Percentiles rank a stretch among this genome's conserved stretches.
Conservation (phyloP, 2,113 vertebrate species). For the Fulica atra region DNA sequence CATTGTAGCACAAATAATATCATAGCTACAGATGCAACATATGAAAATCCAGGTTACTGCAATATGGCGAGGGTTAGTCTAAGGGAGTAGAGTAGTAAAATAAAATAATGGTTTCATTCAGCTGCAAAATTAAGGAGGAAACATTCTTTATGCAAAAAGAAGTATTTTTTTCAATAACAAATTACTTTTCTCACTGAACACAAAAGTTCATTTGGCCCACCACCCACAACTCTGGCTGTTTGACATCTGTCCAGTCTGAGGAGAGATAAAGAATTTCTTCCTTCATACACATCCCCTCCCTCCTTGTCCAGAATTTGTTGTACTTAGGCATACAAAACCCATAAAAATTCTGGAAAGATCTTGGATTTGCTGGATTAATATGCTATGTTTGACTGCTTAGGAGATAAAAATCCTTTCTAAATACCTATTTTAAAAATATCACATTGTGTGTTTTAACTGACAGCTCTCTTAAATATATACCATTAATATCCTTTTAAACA, state of each 20-base stretch:
- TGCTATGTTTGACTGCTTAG: neutral
- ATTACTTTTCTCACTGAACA: neutral
- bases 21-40: neutral
- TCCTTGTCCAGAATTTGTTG: neutral
- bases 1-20: neutral
- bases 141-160: neutral
- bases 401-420: neutral
- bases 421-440: neutral
- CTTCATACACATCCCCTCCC: neutral
- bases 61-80: neutral
- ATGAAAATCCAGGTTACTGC: neutral
- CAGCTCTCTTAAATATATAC: neutral
- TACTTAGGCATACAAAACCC: neutral
- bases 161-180: neutral
- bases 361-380: neutral
- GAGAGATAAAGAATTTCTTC: neutral
- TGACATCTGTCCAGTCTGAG: neutral
- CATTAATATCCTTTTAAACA: neutral
- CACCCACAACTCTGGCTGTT: neutral
- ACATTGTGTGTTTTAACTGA: neutral
- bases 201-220: neutral
- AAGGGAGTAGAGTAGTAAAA: neutral
- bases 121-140: neutral
- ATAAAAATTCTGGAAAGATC: neutral
- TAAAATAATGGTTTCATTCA: neutral